Percentiles rank a stretch among this genome's conserved stretches.
These are phyloP conservation scores for Pyralis farinalis DNA, from an alignment of 2,888 invertebrate genomes.

Conservation along the genomic window DNA sequence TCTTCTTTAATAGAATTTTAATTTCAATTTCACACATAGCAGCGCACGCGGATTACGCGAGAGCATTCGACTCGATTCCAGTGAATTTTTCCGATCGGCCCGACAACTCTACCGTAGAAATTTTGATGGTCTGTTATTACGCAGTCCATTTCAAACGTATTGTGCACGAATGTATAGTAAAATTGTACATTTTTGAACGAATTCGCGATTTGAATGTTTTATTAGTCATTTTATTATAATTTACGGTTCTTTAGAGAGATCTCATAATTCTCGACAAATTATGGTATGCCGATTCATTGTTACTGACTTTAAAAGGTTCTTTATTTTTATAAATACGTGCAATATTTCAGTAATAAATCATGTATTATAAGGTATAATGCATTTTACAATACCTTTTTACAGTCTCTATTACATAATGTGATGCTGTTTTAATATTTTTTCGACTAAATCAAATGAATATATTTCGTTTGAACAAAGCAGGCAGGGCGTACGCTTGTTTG, in stretches of 20 bases:
- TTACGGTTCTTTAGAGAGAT: slow-evolving; percentile 3
- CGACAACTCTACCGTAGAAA: slow-evolving; percentile 64
- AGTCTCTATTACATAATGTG: too few species aligned
- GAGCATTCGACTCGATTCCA: slow-evolving; percentile 40
- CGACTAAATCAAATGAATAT: too few species aligned
- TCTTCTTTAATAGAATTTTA: slow-evolving; percentile 71
- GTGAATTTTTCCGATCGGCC: slow-evolving; percentile 63
- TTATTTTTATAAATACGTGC: too few species aligned
- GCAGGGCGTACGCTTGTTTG: too few species aligned
- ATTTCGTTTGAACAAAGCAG: too few species aligned
- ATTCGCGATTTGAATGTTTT: slow-evolving; percentile 10
- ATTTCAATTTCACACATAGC: slow-evolving; percentile 74
- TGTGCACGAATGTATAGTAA: slow-evolving; percentile 54
- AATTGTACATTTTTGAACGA: slow-evolving; percentile 33
- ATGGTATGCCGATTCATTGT: not conserved
- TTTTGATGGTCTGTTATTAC: slow-evolving; percentile 72
- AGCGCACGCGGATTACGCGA: slow-evolving; percentile 58
- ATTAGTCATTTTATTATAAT: not conserved
- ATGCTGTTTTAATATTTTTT: too few species aligned
- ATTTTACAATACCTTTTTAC: too few species aligned
- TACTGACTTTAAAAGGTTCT: too few species aligned
- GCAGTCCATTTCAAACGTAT: slow-evolving; percentile 71
- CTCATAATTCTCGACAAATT: not conserved
- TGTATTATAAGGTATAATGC: too few species aligned
- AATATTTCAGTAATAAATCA: too few species aligned